Conservation (phyloP, 1,140 invertebrate genomes). For the Drosophila serrata region DNA sequence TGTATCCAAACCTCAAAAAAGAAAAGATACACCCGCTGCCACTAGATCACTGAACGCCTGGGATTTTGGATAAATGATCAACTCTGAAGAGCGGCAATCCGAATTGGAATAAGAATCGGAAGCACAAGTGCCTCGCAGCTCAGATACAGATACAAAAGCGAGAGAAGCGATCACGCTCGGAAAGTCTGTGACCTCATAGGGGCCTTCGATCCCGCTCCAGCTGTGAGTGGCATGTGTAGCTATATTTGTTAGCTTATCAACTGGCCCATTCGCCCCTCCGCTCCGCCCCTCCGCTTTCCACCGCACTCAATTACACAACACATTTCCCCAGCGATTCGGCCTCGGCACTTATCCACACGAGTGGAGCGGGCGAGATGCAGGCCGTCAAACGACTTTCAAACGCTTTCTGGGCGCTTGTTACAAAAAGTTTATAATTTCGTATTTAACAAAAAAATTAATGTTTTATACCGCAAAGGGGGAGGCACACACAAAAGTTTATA, state of each 20-base stretch:
- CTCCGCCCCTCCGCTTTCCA: background rate
- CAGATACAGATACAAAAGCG: constrained; percentile 1
- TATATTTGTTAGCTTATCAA: constrained; percentile 56
- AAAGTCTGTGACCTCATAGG: constrained; percentile 1
- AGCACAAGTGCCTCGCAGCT: constrained; percentile 26
- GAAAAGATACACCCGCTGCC: constrained; percentile 56
- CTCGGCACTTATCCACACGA: constrained; percentile 37
- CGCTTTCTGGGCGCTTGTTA: constrained; percentile 77
- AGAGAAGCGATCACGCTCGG: constrained; percentile 29
- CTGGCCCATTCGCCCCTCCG: constrained; percentile 1
- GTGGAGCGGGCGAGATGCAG: constrained; percentile 66
- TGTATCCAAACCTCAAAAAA: constrained; percentile 67
- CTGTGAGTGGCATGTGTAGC: constrained; percentile 31
- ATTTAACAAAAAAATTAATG: constrained; percentile 82
- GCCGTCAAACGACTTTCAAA: constrained; percentile 72
- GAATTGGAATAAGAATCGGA: constrained; percentile 52
- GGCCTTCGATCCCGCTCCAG: constrained; percentile 12
- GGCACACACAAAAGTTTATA: constrained; percentile 53
- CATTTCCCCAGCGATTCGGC: constrained; percentile 15
- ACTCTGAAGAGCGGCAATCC: constrained; percentile 44
- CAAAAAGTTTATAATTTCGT: constrained; percentile 80
- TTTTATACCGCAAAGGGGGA: constrained; percentile 55
- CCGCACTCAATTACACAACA: constrained; percentile 26
- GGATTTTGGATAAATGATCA: constrained; percentile 75
- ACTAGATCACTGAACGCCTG: constrained; percentile 71